Base-by-base conservation (phyloP, 2,797 vertebrate genomes). In the Sphaeramia orbicularis region DNA sequence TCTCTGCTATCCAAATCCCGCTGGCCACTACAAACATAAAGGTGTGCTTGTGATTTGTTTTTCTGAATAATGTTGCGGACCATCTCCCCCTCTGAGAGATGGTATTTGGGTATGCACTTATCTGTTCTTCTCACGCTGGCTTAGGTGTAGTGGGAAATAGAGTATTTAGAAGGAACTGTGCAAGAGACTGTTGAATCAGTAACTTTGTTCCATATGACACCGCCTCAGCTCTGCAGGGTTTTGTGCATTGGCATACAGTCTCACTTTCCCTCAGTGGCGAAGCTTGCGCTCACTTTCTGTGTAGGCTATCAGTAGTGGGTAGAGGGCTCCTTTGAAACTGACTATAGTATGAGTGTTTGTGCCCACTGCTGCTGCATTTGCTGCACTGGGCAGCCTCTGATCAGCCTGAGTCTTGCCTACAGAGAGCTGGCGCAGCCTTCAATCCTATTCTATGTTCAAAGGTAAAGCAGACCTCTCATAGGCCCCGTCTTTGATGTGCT, bases 361-460 rank as follows among this genome's bases (percentile, higher is more conserved):
- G 88, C 87, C 89, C 80, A 81, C 88, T 87, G 79, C 86, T 80
- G 84, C 88, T 85, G 89, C 85, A 88, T 87, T 81, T 84, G 79
- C 87, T 81, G 84, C 55, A 74, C 87, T 83, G 93, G 89, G 86
- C 90, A 86, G 91, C 82, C 91, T 94, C 88, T 93, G 93, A 94
- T 94, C 92, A 91, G 90, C 69, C 87, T 86, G 85, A 88, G 92
- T 84, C 84, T 85, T 79, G 91, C 94, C 94, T 94, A 89, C 91
- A 94, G 95, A 95, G 92, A 93, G 89, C 93, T 94, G 95, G 95
- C 95, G 82, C 90, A 85, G 88, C 85, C 87, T 86, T 91, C 90
- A 93, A 92, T 95, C 95, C 94, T 94, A 92, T 91, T 90, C 89
- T 87, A 91, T 94, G 92, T 96, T 96, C 94, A 95, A 95, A 96